phyloP scores from a whole-genome alignment of 2,113 vertebrate genomes.

The Strix uralensis region DNA sequence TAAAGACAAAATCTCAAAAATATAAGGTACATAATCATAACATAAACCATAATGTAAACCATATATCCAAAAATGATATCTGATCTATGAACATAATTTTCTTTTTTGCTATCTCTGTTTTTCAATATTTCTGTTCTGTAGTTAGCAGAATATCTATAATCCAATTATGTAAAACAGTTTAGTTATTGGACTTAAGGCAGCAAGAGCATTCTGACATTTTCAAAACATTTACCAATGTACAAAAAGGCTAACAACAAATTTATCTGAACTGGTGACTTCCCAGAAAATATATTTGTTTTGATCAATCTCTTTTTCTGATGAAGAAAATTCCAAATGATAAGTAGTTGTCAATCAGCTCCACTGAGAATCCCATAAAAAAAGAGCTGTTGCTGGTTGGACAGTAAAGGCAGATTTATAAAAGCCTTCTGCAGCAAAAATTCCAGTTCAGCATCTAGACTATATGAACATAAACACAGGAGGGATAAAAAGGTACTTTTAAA shows the following conservation, averaged over 20 bases:
- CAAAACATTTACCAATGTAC: neutral
- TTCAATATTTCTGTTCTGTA: neutral
- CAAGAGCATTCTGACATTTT: neutral
- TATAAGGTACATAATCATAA: neutral
- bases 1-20: neutral
- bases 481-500: neutral
- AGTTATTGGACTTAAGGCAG: neutral
- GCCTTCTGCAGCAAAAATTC: neutral
- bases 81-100: neutral
- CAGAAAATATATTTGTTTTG: neutral
- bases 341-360: neutral
- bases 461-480: neutral
- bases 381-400: neutral
- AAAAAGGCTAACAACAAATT: neutral
- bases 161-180: neutral
- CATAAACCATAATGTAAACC: neutral
- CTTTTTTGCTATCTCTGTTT: neutral
- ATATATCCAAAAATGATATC: neutral
- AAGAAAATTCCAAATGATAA: neutral
- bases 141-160: neutral
- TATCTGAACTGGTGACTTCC: neutral
- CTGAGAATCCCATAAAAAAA: neutral
- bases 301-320: neutral
- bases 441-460: neutral
- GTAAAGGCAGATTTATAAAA: neutral